Evolutionary conservation across 2,888 invertebrate species (phyloP).

Genomic region (Ophioninae sp.): DNA sequence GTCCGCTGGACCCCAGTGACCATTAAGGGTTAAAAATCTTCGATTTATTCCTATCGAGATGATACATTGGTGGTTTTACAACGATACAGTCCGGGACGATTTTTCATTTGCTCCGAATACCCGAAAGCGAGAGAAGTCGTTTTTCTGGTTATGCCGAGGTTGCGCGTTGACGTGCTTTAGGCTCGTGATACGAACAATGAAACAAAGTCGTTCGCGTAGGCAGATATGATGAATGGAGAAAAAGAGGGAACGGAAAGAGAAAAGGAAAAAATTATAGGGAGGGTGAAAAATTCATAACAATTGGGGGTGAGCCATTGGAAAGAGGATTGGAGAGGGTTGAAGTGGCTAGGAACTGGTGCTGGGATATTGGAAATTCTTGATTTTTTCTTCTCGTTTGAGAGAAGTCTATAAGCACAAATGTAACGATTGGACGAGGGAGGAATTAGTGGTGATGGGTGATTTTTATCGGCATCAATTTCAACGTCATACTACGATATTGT

Average conservation of each 20-base stretch:
- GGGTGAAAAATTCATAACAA: slow-evolving; percentile 43
- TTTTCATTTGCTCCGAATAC: neutral
- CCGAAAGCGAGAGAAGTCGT: slow-evolving; percentile 7
- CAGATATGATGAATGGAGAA: slow-evolving; percentile 28
- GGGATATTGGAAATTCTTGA: neutral
- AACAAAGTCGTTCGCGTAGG: neutral
- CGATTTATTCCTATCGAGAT: too few species aligned
- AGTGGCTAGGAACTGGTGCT: neutral
- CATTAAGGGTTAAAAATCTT: too few species aligned
- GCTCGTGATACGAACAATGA: slow-evolving; percentile 6
- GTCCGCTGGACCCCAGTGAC: too few species aligned
- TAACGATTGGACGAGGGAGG: neutral
- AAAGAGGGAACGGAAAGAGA: neutral
- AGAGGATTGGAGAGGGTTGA: neutral
- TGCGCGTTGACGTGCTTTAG: slow-evolving; percentile 27
- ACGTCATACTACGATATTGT: slow-evolving; percentile 25
- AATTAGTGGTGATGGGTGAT: neutral
- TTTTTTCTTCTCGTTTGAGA: slow-evolving; percentile 17
- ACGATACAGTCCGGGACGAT: neutral
- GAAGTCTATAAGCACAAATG: neutral
- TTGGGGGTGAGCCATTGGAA: slow-evolving; percentile 4
- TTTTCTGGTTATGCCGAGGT: slow-evolving; percentile 11
- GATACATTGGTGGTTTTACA: neutral
- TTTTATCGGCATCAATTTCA: slow-evolving; percentile 24
- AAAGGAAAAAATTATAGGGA: slow-evolving; percentile 12